Base-by-base conservation (phyloP, 2,113 vertebrate species). In the Aegypius monachus region DNA sequence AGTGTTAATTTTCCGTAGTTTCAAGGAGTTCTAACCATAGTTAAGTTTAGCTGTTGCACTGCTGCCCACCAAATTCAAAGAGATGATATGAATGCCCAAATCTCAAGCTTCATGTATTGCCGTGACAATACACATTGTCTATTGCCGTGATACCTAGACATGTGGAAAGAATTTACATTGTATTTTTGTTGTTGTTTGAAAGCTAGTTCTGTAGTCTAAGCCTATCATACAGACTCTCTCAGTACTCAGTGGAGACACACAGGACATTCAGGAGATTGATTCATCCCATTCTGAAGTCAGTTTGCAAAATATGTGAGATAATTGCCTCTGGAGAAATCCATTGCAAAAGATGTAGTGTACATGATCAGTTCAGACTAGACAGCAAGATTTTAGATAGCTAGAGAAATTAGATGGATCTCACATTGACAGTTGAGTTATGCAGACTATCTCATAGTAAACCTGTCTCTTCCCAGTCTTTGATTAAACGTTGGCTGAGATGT, bases 81-180 rank as follows among this genome's bases (percentile, higher is more conserved):
- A 14, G 3, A 9, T 58, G 0, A 29, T 38, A 19, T 5, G 23
- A 50, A 31, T 36, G n/a, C 3, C 11, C 7, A 65, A 4, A 86
- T 50, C 18, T 53, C 32, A 63, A 65, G 5, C 20, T 48, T 32
- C 17, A 7, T 32, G 15, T 50, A 11, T 77, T 48, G 13, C 11
- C 14, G 1, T 29, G 29, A 26, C 15, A 62, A 36, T 17, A 22
- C 6, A 43, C 7, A 23, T 32, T 62, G 55, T 23, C 25, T 45
- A 47, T 36, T 48, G 26, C 14, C 6, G 3, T 62, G 43, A 21
- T 36, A 53, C 20, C 15, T 38, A 72, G 10, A 56, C 7, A 9
- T 5, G 52, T 53, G 16, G 19, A 62, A 84, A 61, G 4, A 2
- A 32, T 83, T 67, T 58, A 47, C 10, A 4, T 48, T 40, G 5